A percentile compares a stretch with the other conserved stretches of the same genome.
Conservation (phyloP, 1,140 invertebrate genomes). For the Macrostomum lignano region DNA sequence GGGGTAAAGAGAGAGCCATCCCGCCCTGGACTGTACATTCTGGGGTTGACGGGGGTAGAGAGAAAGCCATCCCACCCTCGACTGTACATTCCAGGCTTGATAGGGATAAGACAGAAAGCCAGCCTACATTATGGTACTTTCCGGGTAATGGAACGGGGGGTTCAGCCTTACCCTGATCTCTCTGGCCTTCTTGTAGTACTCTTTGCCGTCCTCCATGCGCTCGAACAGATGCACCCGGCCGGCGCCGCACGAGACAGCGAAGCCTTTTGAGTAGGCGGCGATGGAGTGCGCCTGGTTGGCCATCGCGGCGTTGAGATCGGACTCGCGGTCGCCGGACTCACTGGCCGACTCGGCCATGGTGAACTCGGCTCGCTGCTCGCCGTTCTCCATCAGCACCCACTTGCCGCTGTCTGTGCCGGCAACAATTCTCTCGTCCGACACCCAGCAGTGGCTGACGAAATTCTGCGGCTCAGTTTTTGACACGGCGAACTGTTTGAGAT, state of each 20-base stretch:
- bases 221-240: slow-evolving; percentile 26
- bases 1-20: too few species aligned
- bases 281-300: slow-evolving; percentile 12
- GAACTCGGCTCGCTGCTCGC: slow-evolving; percentile 37
- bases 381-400: slow-evolving; percentile 45
- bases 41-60: too few species aligned
- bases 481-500: slow-evolving; percentile 50
- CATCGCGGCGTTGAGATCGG: not conserved
- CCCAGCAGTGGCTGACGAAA: slow-evolving; percentile 35
- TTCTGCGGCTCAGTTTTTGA: slow-evolving; percentile 45
- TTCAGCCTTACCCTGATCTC: slow-evolving; percentile 26
- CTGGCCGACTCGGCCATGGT: slow-evolving; percentile 9
- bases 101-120: too few species aligned
- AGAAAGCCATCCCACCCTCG: too few species aligned
- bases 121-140: too few species aligned
- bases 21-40: too few species aligned
- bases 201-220: slow-evolving; percentile 25
- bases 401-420: slow-evolving; percentile 42
- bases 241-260: slow-evolving; percentile 22
- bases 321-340: slow-evolving; percentile 2
- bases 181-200: slow-evolving; percentile 18
- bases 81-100: too few species aligned
- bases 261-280: slow-evolving; percentile 26
- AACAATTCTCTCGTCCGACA: slow-evolving; percentile 40
- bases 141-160: slow-evolving; percentile 9